phyloP scores from a whole-genome alignment of 2,113 vertebrate genomes.

The Ptilonorhynchus violaceus region DNA sequence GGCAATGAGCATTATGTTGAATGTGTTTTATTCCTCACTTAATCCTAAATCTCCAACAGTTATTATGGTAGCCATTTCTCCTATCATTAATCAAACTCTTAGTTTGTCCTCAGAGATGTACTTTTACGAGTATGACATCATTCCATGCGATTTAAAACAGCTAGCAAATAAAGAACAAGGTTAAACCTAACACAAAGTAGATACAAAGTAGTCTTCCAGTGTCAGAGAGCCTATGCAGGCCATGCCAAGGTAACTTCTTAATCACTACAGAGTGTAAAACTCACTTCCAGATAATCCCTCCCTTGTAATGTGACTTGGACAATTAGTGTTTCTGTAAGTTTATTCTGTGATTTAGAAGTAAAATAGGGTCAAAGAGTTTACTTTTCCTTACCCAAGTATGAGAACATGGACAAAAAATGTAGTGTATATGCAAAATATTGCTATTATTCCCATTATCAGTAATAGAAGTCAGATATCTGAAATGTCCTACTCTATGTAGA shows the following conservation, averaged over 20 bases:
- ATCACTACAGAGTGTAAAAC: background rate
- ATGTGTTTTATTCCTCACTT: background rate
- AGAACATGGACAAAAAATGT: background rate
- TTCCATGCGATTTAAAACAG: background rate
- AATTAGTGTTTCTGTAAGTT: background rate
- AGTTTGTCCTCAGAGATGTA: background rate
- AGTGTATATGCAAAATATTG: background rate
- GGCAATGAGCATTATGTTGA: background rate
- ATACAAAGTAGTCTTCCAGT: background rate
- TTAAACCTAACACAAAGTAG: background rate
- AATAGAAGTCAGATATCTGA: background rate
- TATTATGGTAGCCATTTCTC: background rate
- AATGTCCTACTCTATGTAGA: background rate
- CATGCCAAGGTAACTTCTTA: background rate
- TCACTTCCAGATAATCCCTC: background rate
- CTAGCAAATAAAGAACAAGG: background rate
- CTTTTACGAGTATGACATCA: background rate
- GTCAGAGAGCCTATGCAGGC: background rate
- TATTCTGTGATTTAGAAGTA: background rate
- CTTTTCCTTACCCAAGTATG: background rate
- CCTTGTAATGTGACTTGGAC: rapidly evolving
- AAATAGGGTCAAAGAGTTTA: background rate
- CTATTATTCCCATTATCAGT: background rate
- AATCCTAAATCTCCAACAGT: background rate
- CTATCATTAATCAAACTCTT: background rate